Evolutionary conservation across 2,797 vertebrate species (phyloP).

Genomic region (Pipistrellus pygmaeus): DNA sequence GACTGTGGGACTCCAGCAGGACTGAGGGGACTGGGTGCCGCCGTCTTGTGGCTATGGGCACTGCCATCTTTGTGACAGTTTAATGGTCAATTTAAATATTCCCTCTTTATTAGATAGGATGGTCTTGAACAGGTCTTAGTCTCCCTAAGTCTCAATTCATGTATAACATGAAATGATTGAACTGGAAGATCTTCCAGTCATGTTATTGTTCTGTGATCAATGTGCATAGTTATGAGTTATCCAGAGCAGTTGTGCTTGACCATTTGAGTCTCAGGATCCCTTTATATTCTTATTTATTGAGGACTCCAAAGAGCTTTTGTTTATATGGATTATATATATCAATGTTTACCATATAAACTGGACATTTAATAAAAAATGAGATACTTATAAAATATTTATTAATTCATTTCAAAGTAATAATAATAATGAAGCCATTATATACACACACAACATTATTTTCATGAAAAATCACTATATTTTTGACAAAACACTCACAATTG

Average conservation of each 20-base stretch:
- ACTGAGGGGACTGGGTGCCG: no score
- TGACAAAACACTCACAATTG: not conserved
- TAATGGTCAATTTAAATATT: no score
- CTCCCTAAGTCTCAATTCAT: not conserved
- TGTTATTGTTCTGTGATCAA: not conserved
- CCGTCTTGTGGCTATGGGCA: no score
- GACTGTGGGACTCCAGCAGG: no score
- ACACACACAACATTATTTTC: constrained; percentile 25
- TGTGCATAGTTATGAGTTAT: not conserved
- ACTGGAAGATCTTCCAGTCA: no score
- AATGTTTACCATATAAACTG: constrained; percentile 13
- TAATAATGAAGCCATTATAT: not conserved
- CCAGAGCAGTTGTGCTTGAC: not conserved
- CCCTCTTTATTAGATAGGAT: no score
- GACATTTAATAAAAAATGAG: not conserved
- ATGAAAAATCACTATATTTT: not conserved
- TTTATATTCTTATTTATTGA: not conserved
- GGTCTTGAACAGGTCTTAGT: not conserved
- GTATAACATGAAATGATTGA: not conserved
- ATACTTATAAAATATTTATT: constrained; percentile 29
- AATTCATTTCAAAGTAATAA: not conserved
- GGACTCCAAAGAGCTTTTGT: not conserved
- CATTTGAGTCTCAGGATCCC: not conserved
- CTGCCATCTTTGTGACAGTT: no score
- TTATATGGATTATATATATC: not conserved